phyloP scores from a whole-genome alignment of 2,888 invertebrate genomes.

The Nebria brevicollis region DNA sequence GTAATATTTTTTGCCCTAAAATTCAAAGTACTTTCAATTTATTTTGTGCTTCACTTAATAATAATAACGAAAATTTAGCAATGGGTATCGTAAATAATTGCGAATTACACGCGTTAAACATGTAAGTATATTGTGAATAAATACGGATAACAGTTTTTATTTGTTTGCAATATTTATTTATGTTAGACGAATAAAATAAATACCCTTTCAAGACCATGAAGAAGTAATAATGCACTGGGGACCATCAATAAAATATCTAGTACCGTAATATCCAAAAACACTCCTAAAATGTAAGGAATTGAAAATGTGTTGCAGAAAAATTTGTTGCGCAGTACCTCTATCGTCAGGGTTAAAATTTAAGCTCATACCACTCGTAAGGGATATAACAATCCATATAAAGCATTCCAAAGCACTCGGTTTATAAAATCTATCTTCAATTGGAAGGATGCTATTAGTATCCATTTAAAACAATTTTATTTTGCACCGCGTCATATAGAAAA shows the following conservation, averaged over 20 bases:
- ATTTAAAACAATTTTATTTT: not conserved
- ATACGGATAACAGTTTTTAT: no score
- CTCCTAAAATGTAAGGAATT: constrained; percentile 19
- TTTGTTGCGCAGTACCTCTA: not conserved
- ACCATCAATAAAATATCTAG: constrained; percentile 7
- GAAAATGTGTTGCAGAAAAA: not conserved
- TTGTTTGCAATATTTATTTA: no score
- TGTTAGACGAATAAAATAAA: not conserved
- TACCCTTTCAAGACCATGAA: constrained; percentile 21
- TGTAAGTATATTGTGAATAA: no score
- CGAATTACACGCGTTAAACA: no score
- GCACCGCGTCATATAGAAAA: not conserved
- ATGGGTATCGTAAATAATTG: no score
- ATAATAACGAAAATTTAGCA: no score
- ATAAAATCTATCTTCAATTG: not conserved
- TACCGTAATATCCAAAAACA: constrained; percentile 3
- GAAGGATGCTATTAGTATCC: not conserved
- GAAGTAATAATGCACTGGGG: constrained; percentile 5
- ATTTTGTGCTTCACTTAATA: no score
- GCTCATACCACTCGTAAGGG: not conserved
- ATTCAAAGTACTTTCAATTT: not conserved
- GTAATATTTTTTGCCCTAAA: constrained; percentile 52
- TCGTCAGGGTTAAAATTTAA: not conserved
- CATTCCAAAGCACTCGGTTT: not conserved
- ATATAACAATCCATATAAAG: not conserved